Evolutionary conservation across 1,140 invertebrate genomes (phyloP), one percentile per base, ranked within the genome.

Genomic region (Drosophila melanica): DNA sequence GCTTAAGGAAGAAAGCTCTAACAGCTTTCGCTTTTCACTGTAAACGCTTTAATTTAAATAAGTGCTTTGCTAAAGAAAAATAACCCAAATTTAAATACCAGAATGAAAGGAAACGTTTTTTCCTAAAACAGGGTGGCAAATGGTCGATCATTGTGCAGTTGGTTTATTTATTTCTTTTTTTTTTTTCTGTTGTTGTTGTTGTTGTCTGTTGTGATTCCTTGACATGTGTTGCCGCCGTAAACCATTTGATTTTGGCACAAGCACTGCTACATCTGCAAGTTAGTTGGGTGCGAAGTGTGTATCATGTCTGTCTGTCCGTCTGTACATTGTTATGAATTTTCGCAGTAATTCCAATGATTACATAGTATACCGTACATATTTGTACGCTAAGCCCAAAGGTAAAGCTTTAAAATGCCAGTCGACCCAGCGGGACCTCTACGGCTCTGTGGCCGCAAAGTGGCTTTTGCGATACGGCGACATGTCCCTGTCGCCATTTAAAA

Each of bases 201-300:
- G 16, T 18, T 48, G 57, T 55, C 65, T 69, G 65, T 48, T 74
- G 65, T 74, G 67, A 74, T 68, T 67, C 65, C 59, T 70, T 73
- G 73, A 77, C 84, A 89, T 89, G 84, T 89, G 84, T 76, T 79
- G 84, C 53, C 62, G 62, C 64, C 51, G 68, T 77, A 86, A 86
- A 63, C 65, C 82, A 86, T 86, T 86, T 86, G 79, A 84, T 89
- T 79, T 67, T 71, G n/a, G 35, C 44, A 66, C 51, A 18, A n/a
- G n/a, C 14, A 37, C 20, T 50, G 48, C 37, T 44, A 51, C 27
- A 66, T 39, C 39, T 51, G 51, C 55, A 14, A 18, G 27, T 51
- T 42, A 20, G 33, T 41, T 41, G 16, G 48, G 57, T 45, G 65
- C 33, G 54, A 44, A 37, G 16, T 68, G 20, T 66, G 57, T 74